Percentiles rank a stretch among this genome's conserved stretches.
Evolutionary conservation across 2,888 invertebrate genomes (phyloP).

Genomic region (Eupithecia insigniata): DNA sequence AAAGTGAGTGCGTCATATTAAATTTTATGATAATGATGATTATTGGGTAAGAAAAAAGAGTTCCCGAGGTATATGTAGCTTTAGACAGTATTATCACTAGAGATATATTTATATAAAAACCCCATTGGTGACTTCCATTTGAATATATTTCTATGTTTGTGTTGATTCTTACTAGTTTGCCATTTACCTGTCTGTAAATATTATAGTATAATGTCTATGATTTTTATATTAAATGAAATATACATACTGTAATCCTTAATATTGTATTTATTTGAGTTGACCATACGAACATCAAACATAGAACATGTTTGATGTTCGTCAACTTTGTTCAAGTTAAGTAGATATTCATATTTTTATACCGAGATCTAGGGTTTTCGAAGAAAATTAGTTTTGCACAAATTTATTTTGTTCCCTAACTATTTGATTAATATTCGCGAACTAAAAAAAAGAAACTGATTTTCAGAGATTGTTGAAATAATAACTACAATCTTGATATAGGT

Average conservation of each 20-base stretch:
- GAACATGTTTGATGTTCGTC: background rate
- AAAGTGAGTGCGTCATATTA: background rate
- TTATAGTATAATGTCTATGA: constrained; percentile 78
- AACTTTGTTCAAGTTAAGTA: background rate
- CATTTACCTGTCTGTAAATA: constrained; percentile 81
- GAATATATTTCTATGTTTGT: constrained; percentile 47
- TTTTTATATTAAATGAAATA: constrained; percentile 81
- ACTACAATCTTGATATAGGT: background rate
- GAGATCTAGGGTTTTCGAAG: background rate
- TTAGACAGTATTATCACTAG: constrained; percentile 39
- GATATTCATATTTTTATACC: background rate
- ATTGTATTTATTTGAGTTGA: constrained; percentile 47
- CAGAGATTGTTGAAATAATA: background rate
- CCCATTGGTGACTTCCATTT: constrained; percentile 39
- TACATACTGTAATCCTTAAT: constrained; percentile 64
- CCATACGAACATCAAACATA: too few species aligned
- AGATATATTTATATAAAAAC: constrained; percentile 20
- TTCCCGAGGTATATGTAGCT: constrained; percentile 14
- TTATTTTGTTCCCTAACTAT: background rate
- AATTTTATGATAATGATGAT: background rate
- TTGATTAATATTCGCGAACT: background rate
- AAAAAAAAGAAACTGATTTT: background rate
- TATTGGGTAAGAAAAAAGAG: background rate
- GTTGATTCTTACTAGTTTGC: constrained; percentile 73
- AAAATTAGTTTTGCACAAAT: background rate